Evolutionary conservation across 2,113 vertebrate genomes (phyloP), one percentile per base, ranked within the genome.

Genomic region (Rattus rattus): DNA sequence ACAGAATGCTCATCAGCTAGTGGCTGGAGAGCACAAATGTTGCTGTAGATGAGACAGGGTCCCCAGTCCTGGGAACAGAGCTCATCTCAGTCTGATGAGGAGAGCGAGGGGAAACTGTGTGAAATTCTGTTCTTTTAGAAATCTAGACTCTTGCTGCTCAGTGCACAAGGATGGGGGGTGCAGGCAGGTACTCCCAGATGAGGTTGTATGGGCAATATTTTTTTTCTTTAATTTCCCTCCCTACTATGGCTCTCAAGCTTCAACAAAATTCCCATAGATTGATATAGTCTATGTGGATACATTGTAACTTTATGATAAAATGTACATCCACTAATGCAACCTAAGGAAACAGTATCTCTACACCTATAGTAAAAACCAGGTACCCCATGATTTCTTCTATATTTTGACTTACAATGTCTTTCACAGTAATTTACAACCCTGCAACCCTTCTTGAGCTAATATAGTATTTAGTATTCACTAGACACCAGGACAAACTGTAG

Each of bases 201-300:
- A 36, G 14, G 11, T 10, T 26, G 22, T 59, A 67, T 0, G n/a
- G 52, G 7, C 0, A 65, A 47, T 43, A 13, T 26, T 30, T 5
- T 24, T 43, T 19, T 80, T 54, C 67, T 77, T 14, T 2, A 69
- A 56, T 13, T 36, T 8, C 5, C 61, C 39, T 70, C 65, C 83
- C 43, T 7, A 14, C 49, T 22, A 30, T 1, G 39, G 30, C 19
- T 26, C 70, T 10, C 7, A 16, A 30, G 28, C 8, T 70, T 52
- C 26, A 5, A 30, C 6, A 19, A 63, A 54, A n/a, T 76, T 47
- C 52, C 39, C 0, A 0, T 1, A 73, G 61, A 81, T 43, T 6
- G 9, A 28, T 28, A 13, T 11, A 22, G 7, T 59, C 24, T 22
- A 79, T 0, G 0, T n/a, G 70, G 30, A 33, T 0, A 9, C 28